Percentiles rank a stretch among this genome's conserved stretches.
phyloP scores from a whole-genome alignment of 1,140 invertebrate genomes.

The Scaptomyza graminum region DNA sequence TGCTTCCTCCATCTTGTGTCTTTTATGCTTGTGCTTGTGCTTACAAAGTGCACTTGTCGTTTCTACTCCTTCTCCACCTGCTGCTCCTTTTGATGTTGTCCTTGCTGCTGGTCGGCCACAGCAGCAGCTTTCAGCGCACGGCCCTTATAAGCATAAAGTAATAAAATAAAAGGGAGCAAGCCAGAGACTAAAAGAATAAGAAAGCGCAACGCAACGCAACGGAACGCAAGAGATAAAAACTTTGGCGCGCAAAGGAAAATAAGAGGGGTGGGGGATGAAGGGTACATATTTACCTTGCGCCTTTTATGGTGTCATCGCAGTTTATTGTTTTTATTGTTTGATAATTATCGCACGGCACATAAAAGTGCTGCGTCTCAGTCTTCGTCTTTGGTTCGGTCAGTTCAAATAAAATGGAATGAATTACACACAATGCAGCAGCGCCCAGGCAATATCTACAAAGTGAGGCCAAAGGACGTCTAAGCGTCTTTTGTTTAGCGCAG shows the following conservation, averaged over 20 bases:
- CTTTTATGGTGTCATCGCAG: constrained; percentile 71
- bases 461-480: constrained; percentile 44
- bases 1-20: constrained; percentile 39
- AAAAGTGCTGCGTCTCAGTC: constrained; percentile 50
- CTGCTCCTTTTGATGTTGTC: constrained; percentile 69
- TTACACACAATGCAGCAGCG: constrained; percentile 36
- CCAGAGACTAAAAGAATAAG: background rate
- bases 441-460: constrained; percentile 5
- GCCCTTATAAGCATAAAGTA: constrained; percentile 39
- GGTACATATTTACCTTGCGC: constrained; percentile 26
- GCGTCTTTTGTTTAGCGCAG: constrained; percentile 42
- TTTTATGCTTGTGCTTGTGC: constrained; percentile 51
- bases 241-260: constrained; percentile 51
- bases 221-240: constrained; percentile 60
- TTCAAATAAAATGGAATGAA: constrained; percentile 56
- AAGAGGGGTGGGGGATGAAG: background rate
- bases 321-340: constrained; percentile 81
- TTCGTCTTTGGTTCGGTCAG: constrained; percentile 30
- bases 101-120: constrained; percentile 68
- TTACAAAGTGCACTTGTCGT: constrained; percentile 77
- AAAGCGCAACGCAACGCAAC: constrained; percentile 35
- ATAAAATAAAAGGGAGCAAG: constrained; percentile 11
- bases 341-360: constrained; percentile 71
- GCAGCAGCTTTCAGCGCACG: constrained; percentile 42
- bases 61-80: background rate